Base-by-base conservation (phyloP, 2,888 invertebrate genomes). In the Sicus ferrugineus region DNA sequence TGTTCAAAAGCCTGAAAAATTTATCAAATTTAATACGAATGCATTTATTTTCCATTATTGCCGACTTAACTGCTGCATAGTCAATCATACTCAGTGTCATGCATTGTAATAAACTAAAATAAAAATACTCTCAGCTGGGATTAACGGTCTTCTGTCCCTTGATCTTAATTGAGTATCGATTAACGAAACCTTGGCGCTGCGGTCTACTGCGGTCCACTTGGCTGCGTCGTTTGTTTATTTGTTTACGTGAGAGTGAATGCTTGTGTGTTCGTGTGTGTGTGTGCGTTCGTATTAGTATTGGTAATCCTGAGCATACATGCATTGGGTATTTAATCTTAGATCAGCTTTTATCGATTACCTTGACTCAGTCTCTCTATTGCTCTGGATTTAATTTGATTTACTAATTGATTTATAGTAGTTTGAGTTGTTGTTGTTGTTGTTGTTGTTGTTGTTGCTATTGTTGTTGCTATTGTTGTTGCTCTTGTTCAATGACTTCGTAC, bases 151-250 rank as follows among this genome's bases (percentile, higher is more conserved):
- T 23, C 42, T 23, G 23, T 26, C 23, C 6, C 26, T 42, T 61
- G 26, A 61, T 42, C 42, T 61, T 16, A 61, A 61, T 61, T 26
- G 26, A 61, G 14, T 61, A 61, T 61, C 42, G 61, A 61, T 61
- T 61, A 61, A 7, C 21, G 61, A 61, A 61, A 38, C 61, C 61
- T 26, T 16, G 42, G 61, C 21, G 61, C 38, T 26, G 23, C 42
- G 42, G 26, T 38, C 26, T 42, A 61, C 4, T 61, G 54, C 54
- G 21, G 42, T 61, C 61, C 26, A 61, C 26, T 61, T 61, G 38
- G 34, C 0, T 59, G 16, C 23, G 5, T 7, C 16, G n/a, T 1
- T 9, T 9, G 11, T 1, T 9, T 9, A 38, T 38, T 9, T 42
- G n/a, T 42, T 42, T 42, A 42, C 42, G 16, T 42, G 16, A 9